Conservation (phyloP, 2,797 vertebrate genomes). For the Lagodon rhomboides region DNA sequence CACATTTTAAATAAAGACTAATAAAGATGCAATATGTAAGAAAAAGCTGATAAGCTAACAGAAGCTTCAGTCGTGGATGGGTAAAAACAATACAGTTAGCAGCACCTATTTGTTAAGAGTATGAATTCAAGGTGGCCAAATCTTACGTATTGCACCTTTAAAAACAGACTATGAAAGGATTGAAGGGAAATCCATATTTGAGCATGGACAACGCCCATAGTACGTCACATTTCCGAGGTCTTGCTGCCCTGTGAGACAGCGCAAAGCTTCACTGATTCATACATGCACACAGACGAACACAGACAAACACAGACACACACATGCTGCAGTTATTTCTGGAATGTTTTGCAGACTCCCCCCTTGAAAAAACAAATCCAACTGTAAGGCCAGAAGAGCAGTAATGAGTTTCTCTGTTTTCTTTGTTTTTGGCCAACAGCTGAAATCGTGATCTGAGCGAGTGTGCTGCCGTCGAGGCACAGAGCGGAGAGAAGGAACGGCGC, state of each 20-base stretch:
- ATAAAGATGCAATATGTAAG: no score
- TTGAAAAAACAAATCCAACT: conserved; percentile 49
- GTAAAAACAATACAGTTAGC: no score
- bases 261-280: conserved; percentile 35
- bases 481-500: conserved; percentile 41
- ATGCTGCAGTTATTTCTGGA: conserved; percentile 47
- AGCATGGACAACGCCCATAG: neutral
- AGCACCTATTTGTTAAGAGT: no score
- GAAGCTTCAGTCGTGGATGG: no score
- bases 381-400: conserved; percentile 68
- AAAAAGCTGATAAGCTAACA: no score
- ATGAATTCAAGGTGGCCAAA: no score
- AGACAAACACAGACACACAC: conserved; percentile 6
- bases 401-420: conserved; percentile 76
- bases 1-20: neutral
- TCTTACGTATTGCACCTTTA: no score
- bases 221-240: conserved; percentile 12
- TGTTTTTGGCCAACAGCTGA: conserved; percentile 78
- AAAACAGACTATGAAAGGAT: conserved; percentile 9
- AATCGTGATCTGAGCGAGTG: conserved; percentile 69
- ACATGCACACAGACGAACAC: conserved; percentile 13
- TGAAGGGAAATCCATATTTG: conserved; percentile 7
- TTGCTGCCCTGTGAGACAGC: conserved; percentile 11
- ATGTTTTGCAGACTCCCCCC: conserved; percentile 37
- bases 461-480: conserved; percentile 46